Base-by-base conservation (phyloP, 2,888 invertebrate genomes). In the Mantis religiosa region DNA sequence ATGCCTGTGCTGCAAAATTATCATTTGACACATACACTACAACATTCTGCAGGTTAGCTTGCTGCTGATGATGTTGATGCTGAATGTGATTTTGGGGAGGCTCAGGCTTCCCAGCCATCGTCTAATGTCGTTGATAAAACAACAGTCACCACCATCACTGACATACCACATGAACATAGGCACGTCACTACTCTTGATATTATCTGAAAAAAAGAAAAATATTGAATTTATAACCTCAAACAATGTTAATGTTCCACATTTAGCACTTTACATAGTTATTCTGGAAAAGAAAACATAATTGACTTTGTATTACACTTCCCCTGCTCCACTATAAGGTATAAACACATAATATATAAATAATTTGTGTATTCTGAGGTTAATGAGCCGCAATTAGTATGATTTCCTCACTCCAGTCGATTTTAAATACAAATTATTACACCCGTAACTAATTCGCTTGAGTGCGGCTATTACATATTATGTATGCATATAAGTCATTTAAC, bases 61-160 rank as follows among this genome's bases (percentile, higher is more conserved):
- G 91, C 87, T 91, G 91, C 81, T 90, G 91, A 83, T 91, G 91
- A 86, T 92, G 92, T 87, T 91, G 91, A 86, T 92, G 92, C 87
- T 91, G 91, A 90, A 91, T 91, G 90, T 92, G 91, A 92, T 92
- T 92, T 91, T 92, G 92, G 92, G 92, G 92, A 92, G 96, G 95
- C 94, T 96, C 96, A 96, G 96, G 95, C 96, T 96, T 96, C 95
- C 95, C 95, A 94, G 96, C 95, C 96, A 96, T 96, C 94, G 95
- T 95, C 93, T 93, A 93, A 93, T 92, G 89, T 87, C 86, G 85
- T 89, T 88, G 93, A 93, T 92, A 93, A 93, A 92, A 91, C 91
- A 90, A 91, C 90, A 91, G 94, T 94, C 94, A 95, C 94, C 95
- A 93, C 95, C 96, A 96, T 96, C 96, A 96, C 95, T 95, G 95